Conservation (phyloP, 2,888 invertebrate genomes). For the Thereva nobilitata region DNA sequence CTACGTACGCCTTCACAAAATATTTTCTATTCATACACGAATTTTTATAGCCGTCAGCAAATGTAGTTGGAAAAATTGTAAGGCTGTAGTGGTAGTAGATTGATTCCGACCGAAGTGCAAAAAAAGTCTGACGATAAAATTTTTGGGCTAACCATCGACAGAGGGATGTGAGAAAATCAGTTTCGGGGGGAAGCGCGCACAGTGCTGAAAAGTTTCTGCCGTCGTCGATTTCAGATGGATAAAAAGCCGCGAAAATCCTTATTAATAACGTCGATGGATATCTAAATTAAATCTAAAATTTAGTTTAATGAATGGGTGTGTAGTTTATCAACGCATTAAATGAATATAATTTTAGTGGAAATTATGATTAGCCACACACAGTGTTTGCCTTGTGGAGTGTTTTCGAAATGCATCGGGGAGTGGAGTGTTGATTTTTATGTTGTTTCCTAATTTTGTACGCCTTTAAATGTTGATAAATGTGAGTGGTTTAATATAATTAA, state of each 20-base stretch:
- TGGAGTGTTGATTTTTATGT: constrained; percentile 7
- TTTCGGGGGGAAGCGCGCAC: constrained; percentile 24
- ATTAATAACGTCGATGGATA: constrained; percentile 2
- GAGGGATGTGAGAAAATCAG: constrained; percentile 9
- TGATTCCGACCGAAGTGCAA: constrained; percentile 49
- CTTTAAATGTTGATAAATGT: constrained; percentile 15
- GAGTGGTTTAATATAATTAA: constrained; percentile 12
- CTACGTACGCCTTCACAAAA: too few species aligned
- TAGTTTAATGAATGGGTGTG: constrained; percentile 15
- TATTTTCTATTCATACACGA: too few species aligned
- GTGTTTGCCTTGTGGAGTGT: constrained; percentile 21
- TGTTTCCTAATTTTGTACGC: neutral
- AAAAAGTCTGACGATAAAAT: neutral
- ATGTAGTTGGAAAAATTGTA: too few species aligned
- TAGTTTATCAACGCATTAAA: neutral
- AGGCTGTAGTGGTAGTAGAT: neutral
- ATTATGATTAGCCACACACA: neutral
- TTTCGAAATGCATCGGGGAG: constrained; percentile 6
- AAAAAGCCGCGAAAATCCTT: constrained; percentile 27
- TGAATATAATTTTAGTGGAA: neutral
- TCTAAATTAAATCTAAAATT: neutral
- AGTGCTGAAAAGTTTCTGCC: constrained; percentile 23
- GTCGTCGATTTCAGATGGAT: constrained; percentile 22
- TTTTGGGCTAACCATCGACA: constrained; percentile 3
- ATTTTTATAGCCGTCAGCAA: too few species aligned